These are phyloP conservation scores for Drosophila chauvacae DNA, from an alignment of 1,140 invertebrate species.

Conservation along the genomic window DNA sequence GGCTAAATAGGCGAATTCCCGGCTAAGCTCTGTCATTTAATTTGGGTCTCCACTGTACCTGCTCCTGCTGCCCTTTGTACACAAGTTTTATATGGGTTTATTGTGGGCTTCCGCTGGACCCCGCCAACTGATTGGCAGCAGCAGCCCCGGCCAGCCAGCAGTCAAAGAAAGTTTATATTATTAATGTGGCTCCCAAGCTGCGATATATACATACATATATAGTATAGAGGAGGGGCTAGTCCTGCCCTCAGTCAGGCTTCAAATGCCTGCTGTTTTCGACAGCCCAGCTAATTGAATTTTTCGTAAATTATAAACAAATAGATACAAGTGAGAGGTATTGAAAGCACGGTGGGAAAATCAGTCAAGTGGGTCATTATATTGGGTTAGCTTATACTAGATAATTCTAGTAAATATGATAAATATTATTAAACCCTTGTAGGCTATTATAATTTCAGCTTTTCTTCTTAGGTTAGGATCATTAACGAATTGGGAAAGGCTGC, in stretches of 20 bases:
- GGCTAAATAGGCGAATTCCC: constrained; percentile 9
- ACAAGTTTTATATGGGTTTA: constrained; percentile 74
- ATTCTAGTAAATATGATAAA: too few species aligned
- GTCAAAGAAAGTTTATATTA: constrained; percentile 71
- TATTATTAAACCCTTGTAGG: too few species aligned
- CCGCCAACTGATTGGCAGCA: constrained; percentile 67
- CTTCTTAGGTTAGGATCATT: too few species aligned
- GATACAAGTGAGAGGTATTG: constrained; percentile 25
- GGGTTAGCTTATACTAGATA: too few species aligned
- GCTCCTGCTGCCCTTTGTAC: constrained; percentile 34
- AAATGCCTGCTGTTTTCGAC: constrained; percentile 68
- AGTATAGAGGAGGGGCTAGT: constrained; percentile 7
- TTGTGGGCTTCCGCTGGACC: constrained; percentile 59
- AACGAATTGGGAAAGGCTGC: too few species aligned
- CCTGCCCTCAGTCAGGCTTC: constrained; percentile 31
- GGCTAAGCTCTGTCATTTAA: constrained; percentile 17
- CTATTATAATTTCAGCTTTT: too few species aligned
- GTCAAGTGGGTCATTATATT: not conserved
- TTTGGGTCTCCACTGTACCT: constrained; percentile 30
- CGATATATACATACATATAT: not conserved
- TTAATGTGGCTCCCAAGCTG: constrained; percentile 50
- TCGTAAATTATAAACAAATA: constrained; percentile 65
- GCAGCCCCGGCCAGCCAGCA: constrained; percentile 13
- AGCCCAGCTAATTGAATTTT: constrained; percentile 76
- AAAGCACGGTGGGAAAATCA: not conserved